A percentile compares a stretch with the other conserved stretches of the same genome.
Evolutionary conservation across 1,140 invertebrate species (phyloP).

Genomic region (Aphaenogaster rudis): DNA sequence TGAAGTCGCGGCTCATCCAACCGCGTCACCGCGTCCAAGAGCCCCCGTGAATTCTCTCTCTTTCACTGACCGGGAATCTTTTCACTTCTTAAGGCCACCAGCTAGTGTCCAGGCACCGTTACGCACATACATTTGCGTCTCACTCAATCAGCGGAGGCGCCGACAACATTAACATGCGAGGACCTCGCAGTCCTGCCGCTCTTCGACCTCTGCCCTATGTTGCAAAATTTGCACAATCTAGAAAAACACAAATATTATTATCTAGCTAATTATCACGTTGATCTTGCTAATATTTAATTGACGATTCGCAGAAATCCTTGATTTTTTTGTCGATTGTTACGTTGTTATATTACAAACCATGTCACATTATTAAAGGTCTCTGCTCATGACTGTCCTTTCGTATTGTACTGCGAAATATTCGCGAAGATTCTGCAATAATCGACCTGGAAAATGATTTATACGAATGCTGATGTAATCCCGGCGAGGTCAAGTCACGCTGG

Average conservation of each 20-base stretch:
- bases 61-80: constrained; percentile 43
- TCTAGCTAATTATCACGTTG: neutral
- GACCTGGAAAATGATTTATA: constrained; percentile 66
- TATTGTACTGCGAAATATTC: neutral
- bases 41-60: constrained; percentile 45
- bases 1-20: constrained; percentile 52
- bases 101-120: constrained; percentile 56
- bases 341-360: neutral
- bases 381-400: neutral
- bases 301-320: neutral
- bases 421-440: constrained; percentile 47
- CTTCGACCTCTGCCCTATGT: neutral
- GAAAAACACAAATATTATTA: neutral
- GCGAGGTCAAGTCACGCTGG: constrained; percentile 28
- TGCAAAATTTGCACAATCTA: neutral
- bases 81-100: constrained; percentile 65
- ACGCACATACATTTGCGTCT: constrained; percentile 39
- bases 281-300: neutral
- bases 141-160: constrained; percentile 26
- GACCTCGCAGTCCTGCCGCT: constrained; percentile 47
- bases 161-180: constrained; percentile 49
- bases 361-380: neutral
- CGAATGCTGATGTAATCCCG: constrained; percentile 53
- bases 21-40: constrained; percentile 42
- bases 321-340: neutral